Percentiles rank a stretch among this genome's conserved stretches.
These are phyloP conservation scores for Cephus pygmeus DNA, from an alignment of 2,888 invertebrate genomes.

Conservation along the genomic window DNA sequence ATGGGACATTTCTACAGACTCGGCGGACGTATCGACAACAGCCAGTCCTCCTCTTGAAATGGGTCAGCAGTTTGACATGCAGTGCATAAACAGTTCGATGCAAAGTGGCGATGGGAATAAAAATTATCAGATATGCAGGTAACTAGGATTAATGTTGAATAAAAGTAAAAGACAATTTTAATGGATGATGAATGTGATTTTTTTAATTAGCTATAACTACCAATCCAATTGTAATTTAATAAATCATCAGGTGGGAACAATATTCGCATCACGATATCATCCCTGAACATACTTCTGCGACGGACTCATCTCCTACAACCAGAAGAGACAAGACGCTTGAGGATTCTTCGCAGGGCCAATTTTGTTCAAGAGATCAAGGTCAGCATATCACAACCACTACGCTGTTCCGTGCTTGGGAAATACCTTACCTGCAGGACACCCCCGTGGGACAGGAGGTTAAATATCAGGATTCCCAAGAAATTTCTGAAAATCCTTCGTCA, in stretches of 20 bases:
- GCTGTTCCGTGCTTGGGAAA: constrained; percentile 45
- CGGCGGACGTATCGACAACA: background rate
- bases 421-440: constrained; percentile 32
- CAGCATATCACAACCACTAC: constrained; percentile 14
- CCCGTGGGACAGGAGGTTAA: constrained; percentile 18
- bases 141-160: background rate
- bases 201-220: background rate
- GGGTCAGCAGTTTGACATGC: constrained; percentile 1
- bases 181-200: background rate
- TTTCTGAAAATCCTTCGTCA: constrained; percentile 8
- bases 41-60: constrained; percentile 17
- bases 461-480: constrained; percentile 23
- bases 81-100: constrained; percentile 8
- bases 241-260: constrained; percentile 30
- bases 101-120: constrained; percentile 34
- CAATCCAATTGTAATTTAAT: background rate
- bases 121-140: constrained; percentile 41
- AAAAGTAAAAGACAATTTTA: background rate
- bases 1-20: constrained; percentile 24
- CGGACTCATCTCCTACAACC: background rate
- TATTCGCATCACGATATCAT: constrained; percentile 21
- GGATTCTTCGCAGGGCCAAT: constrained; percentile 12
- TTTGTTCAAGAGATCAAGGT: constrained; percentile 2
- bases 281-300: background rate
- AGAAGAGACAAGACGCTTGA: background rate